Percentiles rank a stretch among this genome's conserved stretches.
phyloP scores from a whole-genome alignment of 2,888 invertebrate genomes.

The Norana najaformis region DNA sequence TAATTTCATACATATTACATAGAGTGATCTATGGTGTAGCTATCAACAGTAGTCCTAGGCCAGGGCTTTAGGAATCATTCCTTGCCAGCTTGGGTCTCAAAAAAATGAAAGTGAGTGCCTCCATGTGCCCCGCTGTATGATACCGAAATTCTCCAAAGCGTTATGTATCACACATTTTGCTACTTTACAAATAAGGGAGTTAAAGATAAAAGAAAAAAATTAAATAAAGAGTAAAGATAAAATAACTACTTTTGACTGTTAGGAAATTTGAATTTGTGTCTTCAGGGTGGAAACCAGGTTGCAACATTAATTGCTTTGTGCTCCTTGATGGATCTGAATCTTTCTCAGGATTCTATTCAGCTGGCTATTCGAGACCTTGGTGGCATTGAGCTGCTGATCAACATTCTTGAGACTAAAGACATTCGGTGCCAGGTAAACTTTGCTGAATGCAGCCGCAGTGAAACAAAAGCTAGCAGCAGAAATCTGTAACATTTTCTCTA shows the following conservation, averaged over 20 bases:
- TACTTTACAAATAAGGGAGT: no score
- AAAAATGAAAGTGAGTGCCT: background rate
- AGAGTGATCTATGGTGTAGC: no score
- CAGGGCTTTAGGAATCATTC: background rate
- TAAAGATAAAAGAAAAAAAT: no score
- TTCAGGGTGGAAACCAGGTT: conserved; percentile 85
- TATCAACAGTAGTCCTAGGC: background rate
- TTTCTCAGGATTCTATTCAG: conserved; percentile 80
- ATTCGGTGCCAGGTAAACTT: conserved; percentile 77
- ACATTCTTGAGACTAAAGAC: conserved; percentile 86
- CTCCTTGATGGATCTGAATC: conserved; percentile 84
- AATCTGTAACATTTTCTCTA: background rate
- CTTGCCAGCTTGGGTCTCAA: background rate
- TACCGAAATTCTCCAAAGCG: background rate
- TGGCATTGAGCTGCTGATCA: conserved; percentile 87
- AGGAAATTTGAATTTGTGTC: conserved; percentile 10
- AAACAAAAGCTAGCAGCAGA: no score
- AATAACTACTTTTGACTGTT: background rate
- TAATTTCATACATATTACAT: background rate
- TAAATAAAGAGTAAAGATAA: no score
- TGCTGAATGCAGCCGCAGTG: background rate
- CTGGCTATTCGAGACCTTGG: conserved; percentile 85
- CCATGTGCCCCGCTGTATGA: background rate
- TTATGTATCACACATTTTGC: no score
- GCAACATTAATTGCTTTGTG: conserved; percentile 89